Evolutionary conservation across 30 jellyfish, hydroid and myxozoan genomes (phyloP).

Genomic region (Cassiopea xamachana): DNA sequence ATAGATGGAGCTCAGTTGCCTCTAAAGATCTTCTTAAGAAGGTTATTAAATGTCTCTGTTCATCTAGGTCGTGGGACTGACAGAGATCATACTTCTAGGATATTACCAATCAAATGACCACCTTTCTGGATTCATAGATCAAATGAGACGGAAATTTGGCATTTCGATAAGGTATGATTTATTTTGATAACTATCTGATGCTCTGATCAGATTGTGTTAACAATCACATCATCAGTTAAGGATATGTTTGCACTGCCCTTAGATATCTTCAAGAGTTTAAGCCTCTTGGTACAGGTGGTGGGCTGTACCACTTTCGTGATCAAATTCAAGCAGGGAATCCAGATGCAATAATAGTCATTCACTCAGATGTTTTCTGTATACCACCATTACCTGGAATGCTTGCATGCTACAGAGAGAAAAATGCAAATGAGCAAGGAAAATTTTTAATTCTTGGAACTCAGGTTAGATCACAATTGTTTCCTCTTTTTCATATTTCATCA

Average conservation of each 20-base stretch:
- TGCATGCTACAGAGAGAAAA: slow-evolving; percentile 51
- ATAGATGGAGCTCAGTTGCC: too few relatives aligned
- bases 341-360: slow-evolving; percentile 89
- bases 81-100: slow-evolving; percentile 88
- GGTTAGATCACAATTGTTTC: slow-evolving; percentile 34
- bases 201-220: background rate
- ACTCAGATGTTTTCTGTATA: slow-evolving; percentile 92
- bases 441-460: slow-evolving; percentile 88
- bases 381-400: slow-evolving; percentile 87
- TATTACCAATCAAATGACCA: slow-evolving; percentile 90
- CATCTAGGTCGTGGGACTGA: slow-evolving; percentile 75
- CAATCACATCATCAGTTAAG: background rate
- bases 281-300: slow-evolving; percentile 99
- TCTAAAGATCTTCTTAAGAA: background rate
- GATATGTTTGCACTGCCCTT: background rate
- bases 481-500: background rate
- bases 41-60: background rate
- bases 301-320: slow-evolving; percentile 93
- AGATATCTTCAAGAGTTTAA: slow-evolving; percentile 93
- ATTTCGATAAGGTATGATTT: slow-evolving; percentile 72
- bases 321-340: slow-evolving; percentile 81
- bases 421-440: slow-evolving; percentile 54
- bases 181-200: background rate
- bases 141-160: slow-evolving; percentile 75
- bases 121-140: slow-evolving; percentile 80